Conservation (phyloP, 1,140 invertebrate species). For the Diorhabda sublineata region DNA sequence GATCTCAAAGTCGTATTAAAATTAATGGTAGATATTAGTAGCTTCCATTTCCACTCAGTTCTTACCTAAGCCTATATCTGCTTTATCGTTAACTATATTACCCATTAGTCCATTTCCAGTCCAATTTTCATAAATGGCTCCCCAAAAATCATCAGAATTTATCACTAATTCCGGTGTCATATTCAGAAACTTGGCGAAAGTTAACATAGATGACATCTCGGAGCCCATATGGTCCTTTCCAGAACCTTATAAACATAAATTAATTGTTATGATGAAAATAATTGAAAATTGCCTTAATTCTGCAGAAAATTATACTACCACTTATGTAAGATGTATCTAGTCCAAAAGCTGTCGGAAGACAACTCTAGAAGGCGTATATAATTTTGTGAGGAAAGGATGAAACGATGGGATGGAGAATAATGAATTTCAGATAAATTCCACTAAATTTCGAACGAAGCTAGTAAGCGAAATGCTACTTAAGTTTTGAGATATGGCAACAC, state of each 20-base stretch:
- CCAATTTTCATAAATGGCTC: conserved; percentile 55
- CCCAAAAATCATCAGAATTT: conserved; percentile 53
- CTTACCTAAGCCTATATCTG: conserved; percentile 54
- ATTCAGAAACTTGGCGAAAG: conserved; percentile 48
- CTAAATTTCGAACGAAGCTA: no score
- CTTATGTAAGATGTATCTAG: not conserved
- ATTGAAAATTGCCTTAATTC: no score
- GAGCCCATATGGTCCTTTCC: conserved; percentile 40
- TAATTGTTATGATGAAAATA: no score
- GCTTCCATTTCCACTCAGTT: no score
- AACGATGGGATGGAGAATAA: no score
- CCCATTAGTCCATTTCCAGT: conserved; percentile 56
- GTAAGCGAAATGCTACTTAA: no score
- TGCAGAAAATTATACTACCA: no score
- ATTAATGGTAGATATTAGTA: no score
- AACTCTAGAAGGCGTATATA: not conserved
- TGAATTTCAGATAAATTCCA: no score
- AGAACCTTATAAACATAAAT: not conserved
- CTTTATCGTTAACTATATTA: conserved; percentile 54
- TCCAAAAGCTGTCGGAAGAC: not conserved
- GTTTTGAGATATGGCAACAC: no score
- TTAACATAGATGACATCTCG: conserved; percentile 43
- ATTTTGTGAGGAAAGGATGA: no score
- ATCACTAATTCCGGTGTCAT: conserved; percentile 51
- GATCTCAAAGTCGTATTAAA: no score